phyloP scores from a whole-genome alignment of 1,140 invertebrate species.

The Akabosia matsudoensis region DNA sequence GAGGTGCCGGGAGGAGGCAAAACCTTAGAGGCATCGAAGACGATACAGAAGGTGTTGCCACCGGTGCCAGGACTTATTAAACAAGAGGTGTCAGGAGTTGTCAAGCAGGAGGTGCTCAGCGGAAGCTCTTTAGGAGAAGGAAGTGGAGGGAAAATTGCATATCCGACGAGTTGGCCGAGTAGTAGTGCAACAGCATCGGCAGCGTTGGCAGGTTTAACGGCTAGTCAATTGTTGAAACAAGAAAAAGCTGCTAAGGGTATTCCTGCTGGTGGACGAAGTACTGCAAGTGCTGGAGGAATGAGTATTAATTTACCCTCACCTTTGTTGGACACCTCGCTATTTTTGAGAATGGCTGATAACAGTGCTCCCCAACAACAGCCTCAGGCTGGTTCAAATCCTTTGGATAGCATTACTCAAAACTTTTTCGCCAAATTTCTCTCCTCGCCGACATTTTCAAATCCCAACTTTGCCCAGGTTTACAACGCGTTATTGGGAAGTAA shows the following conservation, averaged over 20 bases:
- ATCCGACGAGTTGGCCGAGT: not conserved
- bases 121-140: not conserved
- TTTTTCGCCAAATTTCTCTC: constrained; percentile 6
- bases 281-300: not conserved
- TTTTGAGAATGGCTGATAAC: not conserved
- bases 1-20: constrained; percentile 68
- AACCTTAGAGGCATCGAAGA: constrained; percentile 29
- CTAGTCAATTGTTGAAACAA: not conserved
- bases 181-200: not conserved
- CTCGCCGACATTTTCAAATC: not conserved
- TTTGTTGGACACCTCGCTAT: not conserved
- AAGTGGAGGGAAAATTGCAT: not conserved
- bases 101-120: not conserved
- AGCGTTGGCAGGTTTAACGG: not conserved
- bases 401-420: not conserved
- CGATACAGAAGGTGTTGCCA: not conserved
- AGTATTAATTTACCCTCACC: constrained; percentile 2
- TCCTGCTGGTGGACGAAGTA: too few relatives aligned
- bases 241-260: too few relatives aligned
- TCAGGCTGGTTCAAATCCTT: not conserved
- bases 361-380: not conserved
- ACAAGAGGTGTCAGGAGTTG: not conserved
- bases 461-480: constrained; percentile 26
- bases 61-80: not conserved
- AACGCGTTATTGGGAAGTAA: not conserved